Conservation (phyloP, 2,797 vertebrate genomes). For the Melanotaenia trifasciata region DNA sequence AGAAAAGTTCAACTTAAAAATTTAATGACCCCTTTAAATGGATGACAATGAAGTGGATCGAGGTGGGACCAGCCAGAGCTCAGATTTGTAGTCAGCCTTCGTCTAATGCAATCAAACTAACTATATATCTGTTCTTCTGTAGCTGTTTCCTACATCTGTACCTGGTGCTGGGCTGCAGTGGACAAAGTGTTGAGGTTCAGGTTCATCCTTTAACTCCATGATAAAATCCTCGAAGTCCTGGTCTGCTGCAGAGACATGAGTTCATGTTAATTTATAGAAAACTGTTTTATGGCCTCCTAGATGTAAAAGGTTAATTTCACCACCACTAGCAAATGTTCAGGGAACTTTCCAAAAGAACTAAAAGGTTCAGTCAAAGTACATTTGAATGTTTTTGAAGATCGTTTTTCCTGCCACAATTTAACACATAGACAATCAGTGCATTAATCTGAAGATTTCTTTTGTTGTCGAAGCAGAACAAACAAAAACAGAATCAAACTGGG, state of each 20-base stretch:
- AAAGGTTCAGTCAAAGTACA: too few relatives aligned
- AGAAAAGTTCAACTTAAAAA: too few relatives aligned
- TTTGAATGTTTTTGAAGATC: too few relatives aligned
- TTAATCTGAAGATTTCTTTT: too few relatives aligned
- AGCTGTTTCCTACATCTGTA: slow-evolving; percentile 47
- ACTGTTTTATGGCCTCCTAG: not conserved
- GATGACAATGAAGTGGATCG: too few relatives aligned
- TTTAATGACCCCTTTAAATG: too few relatives aligned
- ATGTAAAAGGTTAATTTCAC: not conserved
- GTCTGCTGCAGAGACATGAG: slow-evolving; percentile 80
- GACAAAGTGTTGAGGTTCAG: slow-evolving; percentile 85
- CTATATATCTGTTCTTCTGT: too few relatives aligned
- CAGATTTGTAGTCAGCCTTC: too few relatives aligned
- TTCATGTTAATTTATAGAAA: not conserved
- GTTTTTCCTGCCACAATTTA: too few relatives aligned
- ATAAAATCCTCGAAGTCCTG: slow-evolving; percentile 91
- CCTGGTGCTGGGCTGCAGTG: slow-evolving; percentile 93
- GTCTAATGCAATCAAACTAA: not conserved
- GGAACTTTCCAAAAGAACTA: not conserved
- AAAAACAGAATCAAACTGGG: not conserved
- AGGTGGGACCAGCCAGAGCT: too few relatives aligned
- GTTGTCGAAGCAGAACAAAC: too few relatives aligned
- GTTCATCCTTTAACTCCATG: slow-evolving; percentile 90
- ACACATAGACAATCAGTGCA: too few relatives aligned
- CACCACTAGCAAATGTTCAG: not conserved